Evolutionary conservation across 2,797 vertebrate genomes (phyloP).

Genomic region (Okamejei kenojei): DNA sequence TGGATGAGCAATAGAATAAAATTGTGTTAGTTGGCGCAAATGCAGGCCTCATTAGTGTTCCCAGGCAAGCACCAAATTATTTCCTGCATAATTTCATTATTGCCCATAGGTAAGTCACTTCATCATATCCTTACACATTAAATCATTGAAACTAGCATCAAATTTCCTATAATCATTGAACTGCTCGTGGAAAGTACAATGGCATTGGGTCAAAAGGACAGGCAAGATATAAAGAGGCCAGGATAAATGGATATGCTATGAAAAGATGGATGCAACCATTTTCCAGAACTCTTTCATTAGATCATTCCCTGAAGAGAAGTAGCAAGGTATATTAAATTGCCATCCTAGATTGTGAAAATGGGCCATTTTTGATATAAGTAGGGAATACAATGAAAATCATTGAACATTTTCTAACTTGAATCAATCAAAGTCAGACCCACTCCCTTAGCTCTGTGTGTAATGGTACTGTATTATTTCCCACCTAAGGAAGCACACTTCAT

Average conservation of each 20-base stretch:
- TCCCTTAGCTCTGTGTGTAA: background rate
- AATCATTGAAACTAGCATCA: background rate
- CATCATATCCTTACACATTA: background rate
- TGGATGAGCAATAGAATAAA: background rate
- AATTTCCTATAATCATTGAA: background rate
- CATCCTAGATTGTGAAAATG: background rate
- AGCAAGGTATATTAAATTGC: background rate
- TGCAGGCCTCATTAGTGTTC: background rate
- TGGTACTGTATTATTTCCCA: background rate
- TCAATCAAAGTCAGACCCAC: background rate
- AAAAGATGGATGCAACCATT: background rate
- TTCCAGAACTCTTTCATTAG: background rate
- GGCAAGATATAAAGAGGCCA: background rate
- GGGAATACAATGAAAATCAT: background rate
- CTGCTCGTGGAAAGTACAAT: background rate
- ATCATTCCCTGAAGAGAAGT: background rate
- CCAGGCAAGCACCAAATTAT: too few species aligned
- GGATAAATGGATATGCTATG: background rate
- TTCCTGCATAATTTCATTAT: background rate
- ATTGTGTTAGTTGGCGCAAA: background rate
- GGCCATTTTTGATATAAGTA: background rate
- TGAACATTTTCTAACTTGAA: background rate
- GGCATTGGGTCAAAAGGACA: background rate
- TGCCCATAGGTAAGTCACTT: background rate
- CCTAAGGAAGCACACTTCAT: background rate